phyloP scores from a whole-genome alignment of 2,113 vertebrate genomes.

The Ailuropoda melanoleuca region DNA sequence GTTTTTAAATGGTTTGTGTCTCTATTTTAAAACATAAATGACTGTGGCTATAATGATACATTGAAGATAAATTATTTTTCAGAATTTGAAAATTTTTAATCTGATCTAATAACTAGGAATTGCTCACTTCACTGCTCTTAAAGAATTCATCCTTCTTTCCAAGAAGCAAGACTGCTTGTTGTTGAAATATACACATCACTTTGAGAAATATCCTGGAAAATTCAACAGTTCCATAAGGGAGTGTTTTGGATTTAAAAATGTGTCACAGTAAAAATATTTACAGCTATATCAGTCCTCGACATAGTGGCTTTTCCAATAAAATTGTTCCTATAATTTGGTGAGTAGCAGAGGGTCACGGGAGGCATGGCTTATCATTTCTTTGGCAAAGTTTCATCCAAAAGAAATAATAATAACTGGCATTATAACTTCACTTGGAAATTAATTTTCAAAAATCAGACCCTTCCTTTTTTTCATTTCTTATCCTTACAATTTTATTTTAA shows the following conservation, averaged over 20 bases:
- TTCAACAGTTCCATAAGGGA: neutral
- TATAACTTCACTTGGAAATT: neutral
- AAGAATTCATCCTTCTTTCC: neutral
- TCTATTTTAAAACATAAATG: neutral
- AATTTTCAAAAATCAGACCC: neutral
- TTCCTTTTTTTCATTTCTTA: neutral
- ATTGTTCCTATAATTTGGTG: neutral
- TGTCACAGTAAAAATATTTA: neutral
- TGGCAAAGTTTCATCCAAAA: neutral
- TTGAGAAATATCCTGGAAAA: neutral
- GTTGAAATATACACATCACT: neutral
- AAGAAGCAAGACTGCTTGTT: neutral
- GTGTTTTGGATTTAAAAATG: neutral
- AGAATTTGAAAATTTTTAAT: neutral
- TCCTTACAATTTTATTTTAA: neutral
- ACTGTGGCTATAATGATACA: neutral
- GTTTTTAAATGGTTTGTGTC: neutral
- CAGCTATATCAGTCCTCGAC: fast-evolving
- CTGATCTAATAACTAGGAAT: neutral
- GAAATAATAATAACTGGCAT: neutral
- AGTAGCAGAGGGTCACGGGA: neutral
- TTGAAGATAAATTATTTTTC: neutral
- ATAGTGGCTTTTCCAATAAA: neutral
- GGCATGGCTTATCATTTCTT: neutral
- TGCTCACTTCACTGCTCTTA: neutral